These are phyloP conservation scores for Glossosoma conforme DNA, from an alignment of 1,140 invertebrate genomes.

Conservation along the genomic window DNA sequence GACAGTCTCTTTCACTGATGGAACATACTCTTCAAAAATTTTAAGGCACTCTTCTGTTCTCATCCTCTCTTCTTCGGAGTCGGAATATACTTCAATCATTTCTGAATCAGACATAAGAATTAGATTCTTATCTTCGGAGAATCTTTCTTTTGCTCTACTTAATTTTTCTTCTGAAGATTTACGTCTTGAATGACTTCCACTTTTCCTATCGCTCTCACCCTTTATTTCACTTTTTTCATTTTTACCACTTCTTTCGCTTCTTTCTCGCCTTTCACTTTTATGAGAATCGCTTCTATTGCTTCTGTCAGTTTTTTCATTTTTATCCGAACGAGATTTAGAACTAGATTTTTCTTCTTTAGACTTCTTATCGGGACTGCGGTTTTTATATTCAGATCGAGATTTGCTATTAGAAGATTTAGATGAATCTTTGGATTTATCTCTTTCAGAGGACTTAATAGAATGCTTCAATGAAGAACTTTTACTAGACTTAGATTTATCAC, in stretches of 20 bases:
- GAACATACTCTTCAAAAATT: constrained; percentile 52
- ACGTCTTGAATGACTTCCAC: background rate
- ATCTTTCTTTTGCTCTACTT: background rate
- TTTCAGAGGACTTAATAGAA: too few species aligned
- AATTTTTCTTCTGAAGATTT: background rate
- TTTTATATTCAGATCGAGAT: background rate
- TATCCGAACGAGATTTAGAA: too few species aligned
- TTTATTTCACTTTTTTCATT: background rate
- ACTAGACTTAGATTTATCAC: background rate
- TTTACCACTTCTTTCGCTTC: background rate
- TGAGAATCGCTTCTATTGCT: background rate
- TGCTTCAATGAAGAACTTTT: too few species aligned
- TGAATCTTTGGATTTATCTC: too few species aligned
- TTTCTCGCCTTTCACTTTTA: background rate
- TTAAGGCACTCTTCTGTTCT: constrained; percentile 46
- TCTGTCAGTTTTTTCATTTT: too few species aligned
- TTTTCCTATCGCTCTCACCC: too few species aligned
- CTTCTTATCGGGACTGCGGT: background rate
- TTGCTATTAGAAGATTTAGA: background rate
- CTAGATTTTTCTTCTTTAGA: too few species aligned
- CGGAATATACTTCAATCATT: constrained; percentile 36
- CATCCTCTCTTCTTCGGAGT: constrained; percentile 47
- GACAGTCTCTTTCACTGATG: constrained; percentile 28
- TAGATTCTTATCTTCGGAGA: background rate
- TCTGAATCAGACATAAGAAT: constrained; percentile 29